Base-by-base conservation (phyloP, 2,888 invertebrate species). In the Lasioglossum pauxillum region DNA sequence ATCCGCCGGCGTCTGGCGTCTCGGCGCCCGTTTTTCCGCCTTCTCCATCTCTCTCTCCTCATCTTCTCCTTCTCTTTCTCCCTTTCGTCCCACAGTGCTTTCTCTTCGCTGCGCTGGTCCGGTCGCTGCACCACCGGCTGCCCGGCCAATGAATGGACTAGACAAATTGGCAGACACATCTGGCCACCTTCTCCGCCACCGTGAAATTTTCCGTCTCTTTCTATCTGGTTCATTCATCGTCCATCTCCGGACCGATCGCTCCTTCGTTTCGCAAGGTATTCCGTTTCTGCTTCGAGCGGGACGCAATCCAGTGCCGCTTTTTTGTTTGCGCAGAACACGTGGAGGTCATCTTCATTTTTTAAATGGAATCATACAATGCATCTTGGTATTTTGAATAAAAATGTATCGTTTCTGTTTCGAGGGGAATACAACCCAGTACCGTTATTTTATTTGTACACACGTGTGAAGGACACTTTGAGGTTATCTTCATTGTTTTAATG, bases 1-100 rank as follows among this genome's bases (percentile, higher is more conserved):
- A 87, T 92, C 88, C 91, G 91, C 75, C 91, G 93, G 90, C 89
- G 92, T 90, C 92, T 84, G 90, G 87, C 90, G 87, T 92, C 91
- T 79, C 91, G 91, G 88, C 91, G 91, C 91, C 91, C 88, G 80
- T 67, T 86, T 77, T 81, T 79, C 85, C 35, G 53, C 75, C 76
- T n/a, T 67, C 76, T 69, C 49, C n/a, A n/a, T 67, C 27, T 31
- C n/a, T 44, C 19, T 23, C 8, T 23, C 0, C 19, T n/a, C 35
- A 16, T 49, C 49, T 49, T 3, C 53, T 19, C 1, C 19, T 49
- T 53, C 49, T 23, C 49, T 23, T 64, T 2, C 67, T 23, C 23
- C 19, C 31, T 19, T 64, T 8, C 67, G 60, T 60, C 16, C 60
- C 27, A 14, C 5, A 27, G 27, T 53, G 53, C 53, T 53, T 23